Evolutionary conservation across 2,113 vertebrate species (phyloP).

Genomic region (Ursus arctos): DNA sequence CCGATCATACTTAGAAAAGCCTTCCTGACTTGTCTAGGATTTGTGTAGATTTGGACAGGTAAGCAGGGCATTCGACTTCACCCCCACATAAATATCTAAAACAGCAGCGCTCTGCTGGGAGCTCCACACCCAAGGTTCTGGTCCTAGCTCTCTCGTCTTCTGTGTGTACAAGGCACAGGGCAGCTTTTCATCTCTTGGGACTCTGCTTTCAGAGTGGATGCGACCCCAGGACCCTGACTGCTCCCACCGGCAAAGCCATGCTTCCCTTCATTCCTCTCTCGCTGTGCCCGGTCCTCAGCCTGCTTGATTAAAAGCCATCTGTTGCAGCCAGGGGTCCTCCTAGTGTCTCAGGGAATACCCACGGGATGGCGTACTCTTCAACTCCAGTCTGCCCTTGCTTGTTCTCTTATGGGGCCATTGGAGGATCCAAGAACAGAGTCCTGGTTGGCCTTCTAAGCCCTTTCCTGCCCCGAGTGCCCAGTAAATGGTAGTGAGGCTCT

Average conservation of each 20-base stretch:
- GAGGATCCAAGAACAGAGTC: neutral
- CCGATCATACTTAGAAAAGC: neutral
- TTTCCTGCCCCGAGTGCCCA: neutral
- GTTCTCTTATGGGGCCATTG: neutral
- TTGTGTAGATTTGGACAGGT: neutral
- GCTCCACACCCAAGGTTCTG: neutral
- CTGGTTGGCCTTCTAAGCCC: neutral
- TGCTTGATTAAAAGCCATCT: neutral
- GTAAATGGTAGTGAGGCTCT: neutral
- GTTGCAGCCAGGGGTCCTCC: neutral
- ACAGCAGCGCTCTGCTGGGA: neutral
- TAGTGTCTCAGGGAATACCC: neutral
- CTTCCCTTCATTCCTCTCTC: neutral
- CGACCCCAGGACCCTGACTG: neutral
- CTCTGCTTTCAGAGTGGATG: neutral
- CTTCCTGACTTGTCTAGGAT: neutral
- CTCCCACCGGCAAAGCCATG: neutral
- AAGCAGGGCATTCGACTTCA: neutral
- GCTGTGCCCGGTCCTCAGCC: neutral
- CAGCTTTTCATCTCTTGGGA: neutral
- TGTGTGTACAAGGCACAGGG: neutral
- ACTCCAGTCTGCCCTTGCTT: neutral
- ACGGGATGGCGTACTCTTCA: neutral
- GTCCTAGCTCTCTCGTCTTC: accelerated
- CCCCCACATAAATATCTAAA: neutral